Base-by-base conservation (phyloP, 2,888 invertebrate species). In the Brachynemurus nebulosus region DNA sequence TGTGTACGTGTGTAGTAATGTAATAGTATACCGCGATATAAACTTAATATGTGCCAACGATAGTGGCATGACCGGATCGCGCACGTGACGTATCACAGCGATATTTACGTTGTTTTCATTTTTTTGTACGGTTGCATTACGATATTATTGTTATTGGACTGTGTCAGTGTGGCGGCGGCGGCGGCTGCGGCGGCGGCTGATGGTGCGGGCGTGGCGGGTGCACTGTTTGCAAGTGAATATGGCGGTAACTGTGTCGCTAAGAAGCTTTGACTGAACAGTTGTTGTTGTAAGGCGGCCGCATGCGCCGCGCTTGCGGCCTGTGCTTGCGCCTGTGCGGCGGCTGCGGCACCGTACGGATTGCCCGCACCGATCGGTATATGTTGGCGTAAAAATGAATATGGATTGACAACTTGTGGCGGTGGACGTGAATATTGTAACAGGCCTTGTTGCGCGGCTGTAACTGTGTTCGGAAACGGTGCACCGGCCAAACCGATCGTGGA, bases 101-200 rank as follows among this genome's bases (percentile, higher is more conserved):
- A 41, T 44, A 49, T 58, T 71, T 81, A 83, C 62, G 81, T 86
- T 57, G 88, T 88, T 71, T 88, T 88, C 79, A 88, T 81, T 70
- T 88, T 88, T 69, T 89, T 89, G 68, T 85, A 88, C 46, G 89
- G 89, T 63, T 86, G 86, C 61, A 84, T 72, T 17, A 76, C 75
- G 47, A 73, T 71, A 51, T 64, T 64, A 52, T 68, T 67, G 51
- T 67, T 67, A 54, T 65, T 62, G 43, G 62, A 57, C 34, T 60
- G 59, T 18, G 71, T 70, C 61, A 67, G 59, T 55, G 71, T 62
- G 59, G 70, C 61, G n/a, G n/a, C n/a, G 59, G 62, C 51, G 59
- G 64, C 52, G 62, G 71, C 70, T 61, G 67, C 59, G 55, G 71
- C 62, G 59, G 70, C 61, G 60, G 51, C 45, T n/a, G 50, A 30